Conservation (phyloP, 1,140 invertebrate genomes). For the Andrena cerasifolii region DNA sequence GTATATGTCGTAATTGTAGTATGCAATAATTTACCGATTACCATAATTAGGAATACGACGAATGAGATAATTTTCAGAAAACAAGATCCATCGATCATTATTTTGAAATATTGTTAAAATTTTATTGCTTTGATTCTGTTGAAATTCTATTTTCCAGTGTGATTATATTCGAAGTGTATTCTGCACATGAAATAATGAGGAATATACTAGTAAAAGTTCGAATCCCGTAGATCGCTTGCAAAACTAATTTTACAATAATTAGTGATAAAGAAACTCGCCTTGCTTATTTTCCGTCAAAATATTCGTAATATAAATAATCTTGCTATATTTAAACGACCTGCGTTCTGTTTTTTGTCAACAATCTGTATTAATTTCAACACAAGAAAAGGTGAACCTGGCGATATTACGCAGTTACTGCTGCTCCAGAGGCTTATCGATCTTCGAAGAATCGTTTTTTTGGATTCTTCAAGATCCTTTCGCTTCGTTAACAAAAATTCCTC, state of each 20-base stretch:
- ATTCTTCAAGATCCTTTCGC: constrained; percentile 41
- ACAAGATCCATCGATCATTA: constrained; percentile 25
- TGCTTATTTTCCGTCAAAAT: constrained; percentile 41
- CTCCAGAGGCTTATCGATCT: constrained; percentile 31
- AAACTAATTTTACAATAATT: constrained; percentile 7
- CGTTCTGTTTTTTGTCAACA: constrained; percentile 31
- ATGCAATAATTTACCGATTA: constrained; percentile 45
- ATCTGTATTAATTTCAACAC: constrained; percentile 20
- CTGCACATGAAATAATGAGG: not conserved
- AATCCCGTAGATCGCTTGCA: not conserved
- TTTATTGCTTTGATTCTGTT: not conserved
- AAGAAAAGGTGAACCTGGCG: constrained; percentile 24
- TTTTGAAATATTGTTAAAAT: not conserved
- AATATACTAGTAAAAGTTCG: not conserved
- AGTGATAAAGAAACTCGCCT: constrained; percentile 24
- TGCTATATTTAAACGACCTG: constrained; percentile 33
- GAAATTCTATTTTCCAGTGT: not conserved
- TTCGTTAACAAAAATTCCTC: constrained; percentile 42
- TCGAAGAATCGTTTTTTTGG: constrained; percentile 31
- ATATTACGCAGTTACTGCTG: constrained; percentile 11
- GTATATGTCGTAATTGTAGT: constrained; percentile 49
- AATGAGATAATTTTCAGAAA: constrained; percentile 25
- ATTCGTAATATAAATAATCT: constrained; percentile 23
- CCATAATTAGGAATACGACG: constrained; percentile 11
- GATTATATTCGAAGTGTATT: not conserved